These are phyloP conservation scores for Microplitis demolitor DNA, from an alignment of 1,140 invertebrate genomes.

Conservation along the genomic window DNA sequence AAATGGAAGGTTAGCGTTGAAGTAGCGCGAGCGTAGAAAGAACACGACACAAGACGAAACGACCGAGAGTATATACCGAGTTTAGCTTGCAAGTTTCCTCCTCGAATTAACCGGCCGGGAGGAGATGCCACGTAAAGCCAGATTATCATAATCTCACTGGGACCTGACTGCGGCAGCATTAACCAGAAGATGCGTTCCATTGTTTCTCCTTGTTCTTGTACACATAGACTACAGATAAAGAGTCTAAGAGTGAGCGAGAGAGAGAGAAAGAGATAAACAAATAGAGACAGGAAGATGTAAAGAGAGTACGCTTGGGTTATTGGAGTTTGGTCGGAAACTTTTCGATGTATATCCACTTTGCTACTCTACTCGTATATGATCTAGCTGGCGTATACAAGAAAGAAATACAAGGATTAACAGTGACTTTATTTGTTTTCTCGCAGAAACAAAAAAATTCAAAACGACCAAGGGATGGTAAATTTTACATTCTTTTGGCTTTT, in stretches of 20 bases:
- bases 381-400: conserved; percentile 7
- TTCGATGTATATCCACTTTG: conserved; percentile 33
- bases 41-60: conserved; percentile 15
- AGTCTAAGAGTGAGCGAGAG: background rate
- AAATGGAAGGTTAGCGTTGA: conserved; percentile 3
- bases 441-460: background rate
- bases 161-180: conserved; percentile 59
- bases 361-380: conserved; percentile 1
- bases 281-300: background rate
- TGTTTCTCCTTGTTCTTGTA: conserved; percentile 35
- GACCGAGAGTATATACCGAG: background rate
- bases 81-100: conserved; percentile 51
- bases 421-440: conserved; percentile 12
- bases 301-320: conserved; percentile 26
- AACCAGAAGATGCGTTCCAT: conserved; percentile 56
- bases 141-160: conserved; percentile 62
- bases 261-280: background rate
- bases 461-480: background rate
- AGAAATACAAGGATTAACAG: conserved; percentile 19
- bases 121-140: conserved; percentile 58
- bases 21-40: background rate
- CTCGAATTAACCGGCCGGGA: conserved; percentile 57
- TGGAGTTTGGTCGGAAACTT: conserved; percentile 35
- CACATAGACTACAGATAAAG: background rate
- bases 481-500: background rate